Percentiles rank a stretch among this genome's conserved stretches.
These are phyloP conservation scores for Eristalis intricaria DNA, from an alignment of 2,888 invertebrate genomes.

Conservation along the genomic window DNA sequence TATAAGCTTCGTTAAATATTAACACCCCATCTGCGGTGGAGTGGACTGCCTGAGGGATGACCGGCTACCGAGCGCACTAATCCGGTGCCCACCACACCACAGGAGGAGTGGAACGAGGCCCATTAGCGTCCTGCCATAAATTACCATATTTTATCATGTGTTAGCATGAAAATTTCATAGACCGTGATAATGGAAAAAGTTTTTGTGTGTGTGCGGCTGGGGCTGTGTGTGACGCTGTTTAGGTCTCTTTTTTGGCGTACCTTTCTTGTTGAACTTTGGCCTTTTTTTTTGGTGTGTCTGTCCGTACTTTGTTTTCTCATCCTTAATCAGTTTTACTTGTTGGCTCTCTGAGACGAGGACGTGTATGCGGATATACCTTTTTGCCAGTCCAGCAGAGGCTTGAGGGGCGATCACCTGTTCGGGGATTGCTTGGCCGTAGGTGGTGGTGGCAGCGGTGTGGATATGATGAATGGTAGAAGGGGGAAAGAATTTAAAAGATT, in stretches of 20 bases:
- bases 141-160: constrained; percentile 74
- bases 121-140: constrained; percentile 73
- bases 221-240: constrained; percentile 15
- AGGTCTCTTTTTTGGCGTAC: constrained; percentile 8
- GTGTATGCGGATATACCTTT: constrained; percentile 34
- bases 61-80: constrained; percentile 5
- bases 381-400: neutral
- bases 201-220: constrained; percentile 48
- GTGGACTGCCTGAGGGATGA: constrained; percentile 10
- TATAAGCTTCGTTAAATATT: constrained; percentile 59
- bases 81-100: neutral
- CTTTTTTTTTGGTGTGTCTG: constrained; percentile 16
- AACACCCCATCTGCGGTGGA: constrained; percentile 46
- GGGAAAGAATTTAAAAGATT: constrained; percentile 44
- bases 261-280: constrained; percentile 56
- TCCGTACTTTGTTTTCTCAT: constrained; percentile 42
- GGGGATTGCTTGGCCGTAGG: neutral
- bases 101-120: constrained; percentile 19
- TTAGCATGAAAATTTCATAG: constrained; percentile 74
- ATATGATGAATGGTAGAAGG: constrained; percentile 44
- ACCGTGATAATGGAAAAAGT: constrained; percentile 74
- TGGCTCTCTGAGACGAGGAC: constrained; percentile 24
- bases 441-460: constrained; percentile 50
- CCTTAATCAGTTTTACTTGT: constrained; percentile 70
- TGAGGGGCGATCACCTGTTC: constrained; percentile 18